Percentiles rank a stretch among this genome's conserved stretches.
These are phyloP conservation scores for Campoletis raptor DNA, from an alignment of 2,888 invertebrate species.

Conservation along the genomic window DNA sequence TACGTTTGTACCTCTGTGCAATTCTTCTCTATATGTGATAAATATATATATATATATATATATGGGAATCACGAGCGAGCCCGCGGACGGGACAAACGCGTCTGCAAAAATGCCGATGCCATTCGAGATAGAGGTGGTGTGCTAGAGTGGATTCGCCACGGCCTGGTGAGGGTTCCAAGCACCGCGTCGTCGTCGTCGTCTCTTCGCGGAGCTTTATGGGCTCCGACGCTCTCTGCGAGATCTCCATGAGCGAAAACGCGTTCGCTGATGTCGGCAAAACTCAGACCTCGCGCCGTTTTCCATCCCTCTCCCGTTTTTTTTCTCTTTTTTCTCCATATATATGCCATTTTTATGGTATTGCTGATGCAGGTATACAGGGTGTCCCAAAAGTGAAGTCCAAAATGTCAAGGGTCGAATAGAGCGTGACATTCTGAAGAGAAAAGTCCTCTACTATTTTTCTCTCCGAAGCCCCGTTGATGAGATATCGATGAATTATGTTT, in stretches of 20 bases:
- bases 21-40: constrained; percentile 15
- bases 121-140: constrained; percentile 74
- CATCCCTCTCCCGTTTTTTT: constrained; percentile 3
- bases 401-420: neutral
- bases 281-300: constrained; percentile 34
- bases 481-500: neutral
- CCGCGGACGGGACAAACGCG: constrained; percentile 71
- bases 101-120: constrained; percentile 79
- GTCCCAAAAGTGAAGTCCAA: neutral
- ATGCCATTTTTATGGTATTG: neutral
- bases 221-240: constrained; percentile 42
- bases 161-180: constrained; percentile 63
- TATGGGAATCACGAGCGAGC: constrained; percentile 61
- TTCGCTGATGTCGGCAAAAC: constrained; percentile 44
- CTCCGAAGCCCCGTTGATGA: neutral
- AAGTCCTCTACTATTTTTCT: neutral
- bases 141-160: constrained; percentile 75
- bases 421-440: neutral
- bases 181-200: constrained; percentile 60
- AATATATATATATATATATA: constrained; percentile 69
- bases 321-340: constrained; percentile 1
- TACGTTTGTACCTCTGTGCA: constrained; percentile 23
- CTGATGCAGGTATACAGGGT: neutral
- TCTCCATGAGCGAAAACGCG: constrained; percentile 39
- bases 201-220: constrained; percentile 63